phyloP scores from a whole-genome alignment of 2,113 vertebrate species.

The Mellivora capensis region DNA sequence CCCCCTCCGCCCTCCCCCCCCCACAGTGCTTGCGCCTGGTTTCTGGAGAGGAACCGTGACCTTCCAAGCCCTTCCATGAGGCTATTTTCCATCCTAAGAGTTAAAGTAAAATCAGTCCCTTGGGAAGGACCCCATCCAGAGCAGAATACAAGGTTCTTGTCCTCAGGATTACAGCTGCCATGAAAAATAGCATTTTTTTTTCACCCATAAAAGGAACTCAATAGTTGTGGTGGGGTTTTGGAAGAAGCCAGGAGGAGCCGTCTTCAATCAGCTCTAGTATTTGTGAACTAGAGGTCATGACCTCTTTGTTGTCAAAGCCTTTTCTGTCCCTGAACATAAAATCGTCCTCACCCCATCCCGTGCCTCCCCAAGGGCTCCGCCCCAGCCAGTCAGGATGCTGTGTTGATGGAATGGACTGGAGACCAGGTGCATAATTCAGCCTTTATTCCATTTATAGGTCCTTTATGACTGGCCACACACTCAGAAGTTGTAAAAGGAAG shows the following conservation, averaged over 20 bases:
- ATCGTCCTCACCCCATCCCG: background rate
- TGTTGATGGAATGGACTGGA: conserved; percentile 65
- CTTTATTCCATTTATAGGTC: conserved; percentile 43
- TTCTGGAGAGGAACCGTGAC: too few species aligned
- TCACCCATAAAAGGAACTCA: conserved; percentile 2
- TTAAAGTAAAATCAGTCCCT: background rate
- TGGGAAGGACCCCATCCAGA: background rate
- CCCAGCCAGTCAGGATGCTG: conserved; percentile 41
- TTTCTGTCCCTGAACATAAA: conserved; percentile 13
- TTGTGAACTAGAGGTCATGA: conserved; percentile 50
- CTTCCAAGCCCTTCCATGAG: too few species aligned
- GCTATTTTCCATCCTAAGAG: background rate
- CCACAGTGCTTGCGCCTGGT: too few species aligned
- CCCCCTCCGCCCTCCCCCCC: too few species aligned
- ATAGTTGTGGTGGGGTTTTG: background rate
- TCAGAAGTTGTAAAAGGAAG: background rate
- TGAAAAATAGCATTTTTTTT: background rate
- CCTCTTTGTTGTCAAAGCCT: conserved; percentile 57
- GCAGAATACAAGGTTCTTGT: background rate
- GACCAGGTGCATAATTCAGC: conserved; percentile 43
- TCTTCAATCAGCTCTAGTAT: background rate
- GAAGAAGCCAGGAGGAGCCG: background rate
- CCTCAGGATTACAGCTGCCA: background rate
- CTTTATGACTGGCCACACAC: conserved; percentile 19
- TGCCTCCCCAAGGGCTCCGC: conserved; percentile 51